Evolutionary conservation across 1,140 invertebrate species (phyloP).

Genomic region (Akabosia matsudoensis): DNA sequence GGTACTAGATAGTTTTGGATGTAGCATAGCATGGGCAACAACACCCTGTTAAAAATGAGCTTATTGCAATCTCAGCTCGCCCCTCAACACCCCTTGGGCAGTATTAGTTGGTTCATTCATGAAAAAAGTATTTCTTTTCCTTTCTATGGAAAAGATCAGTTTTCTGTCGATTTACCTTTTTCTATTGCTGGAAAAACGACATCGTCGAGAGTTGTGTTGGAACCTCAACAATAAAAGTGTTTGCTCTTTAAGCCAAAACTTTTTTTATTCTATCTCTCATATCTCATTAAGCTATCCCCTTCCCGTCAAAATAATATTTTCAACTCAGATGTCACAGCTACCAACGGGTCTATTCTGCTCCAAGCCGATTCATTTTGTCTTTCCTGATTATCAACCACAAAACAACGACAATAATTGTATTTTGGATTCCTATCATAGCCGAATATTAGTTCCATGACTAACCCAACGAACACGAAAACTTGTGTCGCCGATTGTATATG

Average conservation of each 20-base stretch:
- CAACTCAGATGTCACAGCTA: not conserved
- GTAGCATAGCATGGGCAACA: too few species aligned
- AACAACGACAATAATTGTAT: slow-evolving; percentile 2
- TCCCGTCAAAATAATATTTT: not conserved
- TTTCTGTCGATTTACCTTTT: too few species aligned
- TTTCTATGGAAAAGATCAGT: too few species aligned
- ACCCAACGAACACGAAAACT: not conserved
- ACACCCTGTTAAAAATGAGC: too few species aligned
- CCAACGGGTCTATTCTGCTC: not conserved
- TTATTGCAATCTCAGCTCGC: too few species aligned
- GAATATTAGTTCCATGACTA: not conserved
- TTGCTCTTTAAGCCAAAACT: too few species aligned
- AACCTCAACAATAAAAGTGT: not conserved
- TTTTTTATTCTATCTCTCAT: not conserved
- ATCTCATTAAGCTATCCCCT: not conserved
- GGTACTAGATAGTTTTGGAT: too few species aligned
- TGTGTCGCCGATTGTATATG: not conserved
- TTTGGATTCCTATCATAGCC: not conserved
- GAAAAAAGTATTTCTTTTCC: too few species aligned
- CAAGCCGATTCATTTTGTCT: not conserved
- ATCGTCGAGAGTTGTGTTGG: not conserved
- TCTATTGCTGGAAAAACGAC: not conserved
- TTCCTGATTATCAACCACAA: not conserved
- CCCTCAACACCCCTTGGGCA: too few species aligned
- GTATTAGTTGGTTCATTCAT: too few species aligned